Conservation (phyloP, 2,888 invertebrate species). For the Himalopsyche kuldschensis region DNA sequence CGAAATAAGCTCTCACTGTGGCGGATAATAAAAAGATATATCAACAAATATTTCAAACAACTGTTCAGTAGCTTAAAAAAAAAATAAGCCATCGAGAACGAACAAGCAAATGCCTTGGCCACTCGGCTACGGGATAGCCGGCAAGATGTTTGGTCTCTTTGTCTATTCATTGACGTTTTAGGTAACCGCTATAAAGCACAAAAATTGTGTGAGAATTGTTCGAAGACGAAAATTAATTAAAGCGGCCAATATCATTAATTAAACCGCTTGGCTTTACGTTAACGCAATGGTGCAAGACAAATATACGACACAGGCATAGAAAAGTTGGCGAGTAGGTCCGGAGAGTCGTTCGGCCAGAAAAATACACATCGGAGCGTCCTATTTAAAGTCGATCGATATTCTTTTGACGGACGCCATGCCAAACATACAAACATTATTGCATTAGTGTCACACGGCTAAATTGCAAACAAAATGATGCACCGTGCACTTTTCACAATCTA, state of each 20-base stretch:
- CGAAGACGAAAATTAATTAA: neutral
- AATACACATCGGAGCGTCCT: slow-evolving; percentile 10
- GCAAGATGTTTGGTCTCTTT: too few species aligned
- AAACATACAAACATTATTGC: neutral
- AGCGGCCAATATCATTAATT: neutral
- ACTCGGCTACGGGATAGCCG: too few species aligned
- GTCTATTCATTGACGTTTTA: too few species aligned
- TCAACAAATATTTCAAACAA: too few species aligned
- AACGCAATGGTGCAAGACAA: neutral
- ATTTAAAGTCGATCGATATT: slow-evolving; percentile 25
- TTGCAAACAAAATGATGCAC: neutral
- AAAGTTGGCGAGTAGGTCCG: neutral
- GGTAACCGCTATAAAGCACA: too few species aligned
- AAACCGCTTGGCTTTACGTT: neutral
- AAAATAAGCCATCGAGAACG: too few species aligned
- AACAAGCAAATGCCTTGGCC: too few species aligned
- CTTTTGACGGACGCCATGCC: slow-evolving; percentile 18
- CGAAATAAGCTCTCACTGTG: too few species aligned
- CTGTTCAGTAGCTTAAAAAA: too few species aligned
- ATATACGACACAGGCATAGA: neutral
- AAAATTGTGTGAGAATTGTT: too few species aligned
- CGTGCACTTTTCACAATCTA: neutral
- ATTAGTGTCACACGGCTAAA: neutral
- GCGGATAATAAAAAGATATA: too few species aligned
- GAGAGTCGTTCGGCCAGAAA: neutral